Evolutionary conservation across 2,797 vertebrate genomes (phyloP).

Genomic region (Antrozous pallidus): DNA sequence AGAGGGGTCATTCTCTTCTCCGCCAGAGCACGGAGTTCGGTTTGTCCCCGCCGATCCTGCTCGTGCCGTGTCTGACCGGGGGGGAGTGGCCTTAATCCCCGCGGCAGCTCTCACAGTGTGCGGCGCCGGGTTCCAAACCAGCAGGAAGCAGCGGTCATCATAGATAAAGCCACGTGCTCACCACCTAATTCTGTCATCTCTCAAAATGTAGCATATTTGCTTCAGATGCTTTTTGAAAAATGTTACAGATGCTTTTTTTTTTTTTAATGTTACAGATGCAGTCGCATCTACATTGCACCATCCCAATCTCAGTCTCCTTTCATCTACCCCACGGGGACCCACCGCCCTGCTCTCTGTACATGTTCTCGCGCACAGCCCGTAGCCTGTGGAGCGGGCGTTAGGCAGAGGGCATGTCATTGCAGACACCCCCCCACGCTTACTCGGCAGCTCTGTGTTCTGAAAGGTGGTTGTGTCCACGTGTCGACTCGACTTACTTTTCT

Average conservation of each 20-base stretch:
- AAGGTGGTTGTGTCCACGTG: neutral
- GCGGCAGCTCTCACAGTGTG: neutral
- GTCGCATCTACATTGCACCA: neutral
- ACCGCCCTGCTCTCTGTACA: neutral
- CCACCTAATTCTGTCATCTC: neutral
- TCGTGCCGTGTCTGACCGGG: neutral
- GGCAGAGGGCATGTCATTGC: neutral
- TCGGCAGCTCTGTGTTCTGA: neutral
- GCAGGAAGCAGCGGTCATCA: neutral
- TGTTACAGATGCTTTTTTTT: neutral
- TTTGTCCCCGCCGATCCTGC: neutral
- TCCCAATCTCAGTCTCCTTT: neutral
- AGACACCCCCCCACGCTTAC: neutral
- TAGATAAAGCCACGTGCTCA: neutral
- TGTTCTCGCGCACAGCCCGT: neutral
- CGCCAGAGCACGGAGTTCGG: neutral
- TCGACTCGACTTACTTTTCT: neutral
- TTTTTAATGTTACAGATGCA: neutral
- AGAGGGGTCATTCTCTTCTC: neutral
- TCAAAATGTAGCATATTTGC: neutral
- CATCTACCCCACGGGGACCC: neutral
- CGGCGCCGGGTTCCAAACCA: neutral
- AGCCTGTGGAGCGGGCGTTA: neutral
- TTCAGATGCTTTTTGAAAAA: neutral
- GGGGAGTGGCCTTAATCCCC: neutral